A percentile compares a stretch with the other conserved stretches of the same genome.
phyloP scores from a whole-genome alignment of 2,113 vertebrate species.

The Centrocercus urophasianus region DNA sequence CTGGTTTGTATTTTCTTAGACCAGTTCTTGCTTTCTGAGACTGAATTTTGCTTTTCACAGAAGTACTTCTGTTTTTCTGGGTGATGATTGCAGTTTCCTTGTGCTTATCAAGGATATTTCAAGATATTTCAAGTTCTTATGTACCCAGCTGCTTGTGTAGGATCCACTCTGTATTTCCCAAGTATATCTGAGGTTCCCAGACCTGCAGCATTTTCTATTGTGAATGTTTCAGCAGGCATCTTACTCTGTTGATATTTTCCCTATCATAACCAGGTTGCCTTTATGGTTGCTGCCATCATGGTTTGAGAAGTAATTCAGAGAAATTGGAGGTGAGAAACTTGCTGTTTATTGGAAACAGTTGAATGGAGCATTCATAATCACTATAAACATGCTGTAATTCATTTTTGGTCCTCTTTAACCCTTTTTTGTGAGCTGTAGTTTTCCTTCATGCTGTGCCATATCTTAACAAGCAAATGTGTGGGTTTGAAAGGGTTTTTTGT shows the following conservation, averaged over 20 bases:
- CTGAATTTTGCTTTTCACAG: background rate
- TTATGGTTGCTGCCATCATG: background rate
- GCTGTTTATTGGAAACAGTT: slow-evolving; percentile 14
- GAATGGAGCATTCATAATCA: background rate
- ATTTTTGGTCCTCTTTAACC: slow-evolving; percentile 40
- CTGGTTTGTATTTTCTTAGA: background rate
- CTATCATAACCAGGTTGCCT: background rate
- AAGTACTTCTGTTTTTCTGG: background rate
- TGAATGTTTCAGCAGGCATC: background rate
- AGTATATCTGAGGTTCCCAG: background rate
- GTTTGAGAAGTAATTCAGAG: slow-evolving; percentile 27
- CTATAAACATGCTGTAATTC: background rate
- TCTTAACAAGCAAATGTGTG: background rate
- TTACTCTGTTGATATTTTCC: background rate
- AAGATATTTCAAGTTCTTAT: background rate
- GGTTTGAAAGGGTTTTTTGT: background rate
- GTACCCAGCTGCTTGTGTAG: background rate
- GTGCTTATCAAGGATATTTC: background rate
- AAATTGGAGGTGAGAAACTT: slow-evolving; percentile 32
- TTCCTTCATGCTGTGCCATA: rapidly evolving
- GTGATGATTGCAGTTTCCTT: background rate
- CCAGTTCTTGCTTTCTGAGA: background rate
- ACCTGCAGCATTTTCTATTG: background rate
- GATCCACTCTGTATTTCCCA: background rate
- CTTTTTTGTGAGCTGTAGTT: background rate